Evolutionary conservation across 2,113 vertebrate species (phyloP).

Genomic region (Chinchilla lanigera): DNA sequence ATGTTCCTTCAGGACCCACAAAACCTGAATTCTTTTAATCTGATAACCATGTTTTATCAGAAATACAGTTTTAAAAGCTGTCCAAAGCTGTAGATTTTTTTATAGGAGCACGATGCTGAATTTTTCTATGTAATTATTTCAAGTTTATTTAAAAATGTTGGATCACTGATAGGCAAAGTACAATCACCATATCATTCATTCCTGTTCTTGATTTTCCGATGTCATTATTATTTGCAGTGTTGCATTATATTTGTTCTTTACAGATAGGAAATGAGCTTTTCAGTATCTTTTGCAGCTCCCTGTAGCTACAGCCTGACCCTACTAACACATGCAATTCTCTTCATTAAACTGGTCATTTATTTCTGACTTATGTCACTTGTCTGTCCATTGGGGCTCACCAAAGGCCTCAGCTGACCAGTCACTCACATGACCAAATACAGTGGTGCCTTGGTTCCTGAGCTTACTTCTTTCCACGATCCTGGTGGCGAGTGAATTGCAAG

Average conservation of each 20-base stretch:
- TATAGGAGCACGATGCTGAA: background rate
- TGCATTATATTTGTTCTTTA: background rate
- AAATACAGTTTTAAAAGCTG: background rate
- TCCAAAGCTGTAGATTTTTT: conserved; percentile 45
- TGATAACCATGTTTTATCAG: background rate
- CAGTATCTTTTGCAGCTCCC: background rate
- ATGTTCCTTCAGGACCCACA: background rate
- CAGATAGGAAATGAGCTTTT: background rate
- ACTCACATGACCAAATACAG: background rate
- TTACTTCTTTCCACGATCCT: background rate
- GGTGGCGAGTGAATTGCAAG: background rate
- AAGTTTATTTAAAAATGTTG: background rate
- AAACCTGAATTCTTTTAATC: background rate
- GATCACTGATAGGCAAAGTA: background rate
- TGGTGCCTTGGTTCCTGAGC: background rate
- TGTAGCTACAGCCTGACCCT: background rate
- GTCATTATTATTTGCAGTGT: background rate
- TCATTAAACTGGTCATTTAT: background rate
- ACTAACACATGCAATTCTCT: background rate
- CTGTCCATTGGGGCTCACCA: background rate
- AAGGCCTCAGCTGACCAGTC: background rate
- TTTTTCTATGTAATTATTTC: background rate
- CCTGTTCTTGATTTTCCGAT: background rate
- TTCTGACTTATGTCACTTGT: background rate
- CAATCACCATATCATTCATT: background rate